Evolutionary conservation across 2,888 invertebrate species (phyloP), one percentile per base, ranked within the genome.

Genomic region (Lithodes maja): DNA sequence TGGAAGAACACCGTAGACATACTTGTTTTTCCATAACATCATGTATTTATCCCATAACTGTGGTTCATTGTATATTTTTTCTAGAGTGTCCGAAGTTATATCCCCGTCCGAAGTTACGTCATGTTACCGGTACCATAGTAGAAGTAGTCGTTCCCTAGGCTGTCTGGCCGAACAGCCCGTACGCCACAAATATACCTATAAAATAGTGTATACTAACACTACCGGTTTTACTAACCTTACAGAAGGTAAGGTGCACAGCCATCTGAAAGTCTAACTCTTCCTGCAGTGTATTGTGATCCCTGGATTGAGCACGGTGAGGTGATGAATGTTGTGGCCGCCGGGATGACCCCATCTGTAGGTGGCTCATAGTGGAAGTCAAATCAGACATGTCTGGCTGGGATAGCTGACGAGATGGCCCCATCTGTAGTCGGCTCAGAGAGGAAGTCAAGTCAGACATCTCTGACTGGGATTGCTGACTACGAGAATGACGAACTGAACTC

Each of bases 171-270:
- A 33, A 33, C 33, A 33, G 33, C 33, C 33, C 33, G 33, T 33
- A 33, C 33, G 33, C 33, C 33, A 33, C 33, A 33, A 33, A 33
- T 33, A 33, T 33, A 33, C 33, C 33, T 33, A 33, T 33, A 33
- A 33, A 33, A 33, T 33, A 33, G 33, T 33, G 33, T 33, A 33
- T 33, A 33, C 33, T 33, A 33, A 33, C 33, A 33, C 33, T 33
- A 33, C 33, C 33, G 33, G 33, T 33, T 33, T 33, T 33, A 33
- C 74, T 83, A 3, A 83, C 87, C 78, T 87, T 87, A 69, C 87
- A 87, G 77, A 87, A 87, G 3, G 87, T 87, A 53, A 87, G 83
- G 52, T 87, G 87, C 2, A 87, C 49, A 49, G 87, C 87, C 87
- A 87, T 84, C 79, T 87, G 83, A 61, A 87, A 87, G 74, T 87